phyloP scores from a whole-genome alignment of 2,888 invertebrate species.

The Drosophila formosana region DNA sequence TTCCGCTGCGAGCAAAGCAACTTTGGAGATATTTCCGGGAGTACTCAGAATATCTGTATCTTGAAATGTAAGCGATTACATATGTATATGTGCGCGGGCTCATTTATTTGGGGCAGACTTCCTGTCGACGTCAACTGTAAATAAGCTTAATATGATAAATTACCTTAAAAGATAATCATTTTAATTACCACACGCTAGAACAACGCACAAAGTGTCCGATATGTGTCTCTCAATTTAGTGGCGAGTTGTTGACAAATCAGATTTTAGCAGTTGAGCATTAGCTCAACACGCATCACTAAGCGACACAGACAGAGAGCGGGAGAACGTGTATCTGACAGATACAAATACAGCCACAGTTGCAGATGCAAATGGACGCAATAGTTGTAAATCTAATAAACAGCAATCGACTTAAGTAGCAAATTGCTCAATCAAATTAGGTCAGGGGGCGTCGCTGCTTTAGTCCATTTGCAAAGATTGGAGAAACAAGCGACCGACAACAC shows the following conservation, averaged over 20 bases:
- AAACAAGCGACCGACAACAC: slow-evolving; percentile 14
- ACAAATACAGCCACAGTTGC: slow-evolving; percentile 43
- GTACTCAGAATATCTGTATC: slow-evolving; percentile 14
- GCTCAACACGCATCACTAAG: slow-evolving; percentile 10
- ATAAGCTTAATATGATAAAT: slow-evolving; percentile 67
- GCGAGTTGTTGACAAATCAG: slow-evolving; percentile 61
- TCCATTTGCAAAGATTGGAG: slow-evolving; percentile 34
- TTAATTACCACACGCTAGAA: slow-evolving; percentile 66
- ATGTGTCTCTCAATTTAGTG: slow-evolving; percentile 44
- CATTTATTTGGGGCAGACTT: slow-evolving; percentile 61
- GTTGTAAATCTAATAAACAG: slow-evolving; percentile 67
- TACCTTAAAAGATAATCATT: slow-evolving; percentile 61
- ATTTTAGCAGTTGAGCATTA: slow-evolving; percentile 24
- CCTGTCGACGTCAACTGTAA: slow-evolving; percentile 55
- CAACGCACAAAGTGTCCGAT: slow-evolving; percentile 60
- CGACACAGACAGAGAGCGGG: not conserved
- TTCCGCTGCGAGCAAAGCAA: slow-evolving; percentile 26
- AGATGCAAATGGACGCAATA: slow-evolving; percentile 53
- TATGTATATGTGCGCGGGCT: not conserved
- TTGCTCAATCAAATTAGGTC: slow-evolving; percentile 75
- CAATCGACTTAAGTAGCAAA: slow-evolving; percentile 64
- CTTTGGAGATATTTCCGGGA: slow-evolving; percentile 16
- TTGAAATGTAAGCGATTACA: slow-evolving; percentile 3
- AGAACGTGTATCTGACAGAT: slow-evolving; percentile 41
- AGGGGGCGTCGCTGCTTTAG: slow-evolving; percentile 44